Percentiles rank a stretch among this genome's conserved stretches.
Evolutionary conservation across 2,888 invertebrate genomes (phyloP).

Genomic region (Caenorhabditis becei): DNA sequence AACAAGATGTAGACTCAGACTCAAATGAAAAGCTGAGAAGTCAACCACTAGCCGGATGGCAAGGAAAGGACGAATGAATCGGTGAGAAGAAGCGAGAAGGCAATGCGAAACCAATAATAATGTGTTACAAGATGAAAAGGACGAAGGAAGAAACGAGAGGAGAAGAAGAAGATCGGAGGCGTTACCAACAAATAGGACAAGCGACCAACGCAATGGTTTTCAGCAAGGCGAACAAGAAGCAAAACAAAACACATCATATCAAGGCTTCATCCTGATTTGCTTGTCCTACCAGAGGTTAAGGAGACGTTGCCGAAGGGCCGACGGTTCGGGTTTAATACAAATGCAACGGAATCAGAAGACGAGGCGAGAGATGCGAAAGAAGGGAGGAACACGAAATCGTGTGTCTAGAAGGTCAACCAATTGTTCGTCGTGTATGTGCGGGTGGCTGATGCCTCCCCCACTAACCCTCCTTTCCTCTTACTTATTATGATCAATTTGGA

Average conservation of each 20-base stretch:
- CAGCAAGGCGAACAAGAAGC: conserved; percentile 10
- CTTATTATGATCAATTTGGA: conserved; percentile 58
- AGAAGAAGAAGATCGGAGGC: conserved; percentile 22
- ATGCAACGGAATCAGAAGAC: conserved; percentile 60
- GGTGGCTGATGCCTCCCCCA: conserved; percentile 19
- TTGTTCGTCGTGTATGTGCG: conserved; percentile 42
- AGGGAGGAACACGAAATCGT: conserved; percentile 53
- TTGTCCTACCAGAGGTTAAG: background rate
- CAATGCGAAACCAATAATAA: conserved; percentile 48
- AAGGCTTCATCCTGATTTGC: conserved; percentile 2
- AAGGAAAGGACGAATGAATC: conserved; percentile 3
- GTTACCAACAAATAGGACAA: conserved; percentile 34
- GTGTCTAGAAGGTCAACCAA: conserved; percentile 61
- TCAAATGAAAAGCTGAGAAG: background rate
- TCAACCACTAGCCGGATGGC: conserved; percentile 5
- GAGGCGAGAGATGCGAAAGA: conserved; percentile 40
- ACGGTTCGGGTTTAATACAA: conserved; percentile 53
- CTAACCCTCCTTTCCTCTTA: conserved; percentile 34
- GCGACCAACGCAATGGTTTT: conserved; percentile 25
- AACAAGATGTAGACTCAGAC: background rate
- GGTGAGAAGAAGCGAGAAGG: background rate
- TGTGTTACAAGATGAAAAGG: conserved; percentile 44
- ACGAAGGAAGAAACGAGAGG: conserved; percentile 5
- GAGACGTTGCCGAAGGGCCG: background rate
- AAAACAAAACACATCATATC: conserved; percentile 32